These are phyloP conservation scores for Pagetopsis macropterus DNA, from an alignment of 2,797 vertebrate genomes.

Conservation along the genomic window DNA sequence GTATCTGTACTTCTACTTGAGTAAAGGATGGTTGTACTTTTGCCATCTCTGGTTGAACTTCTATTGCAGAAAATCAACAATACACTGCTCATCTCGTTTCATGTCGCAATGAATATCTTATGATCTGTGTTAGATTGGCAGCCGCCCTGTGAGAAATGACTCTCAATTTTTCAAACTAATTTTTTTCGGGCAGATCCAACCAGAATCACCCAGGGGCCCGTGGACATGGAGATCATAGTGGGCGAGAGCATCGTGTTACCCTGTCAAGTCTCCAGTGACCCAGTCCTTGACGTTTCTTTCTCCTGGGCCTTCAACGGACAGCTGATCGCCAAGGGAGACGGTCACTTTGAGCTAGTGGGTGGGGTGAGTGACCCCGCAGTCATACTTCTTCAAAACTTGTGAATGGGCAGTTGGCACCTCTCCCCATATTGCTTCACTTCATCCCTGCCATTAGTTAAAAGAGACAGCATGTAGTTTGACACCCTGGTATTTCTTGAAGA, in stretches of 20 bases:
- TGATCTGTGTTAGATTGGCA: slow-evolving; percentile 30
- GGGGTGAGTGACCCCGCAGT: slow-evolving; percentile 87
- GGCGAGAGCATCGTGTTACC: slow-evolving; percentile 94
- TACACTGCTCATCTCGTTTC: slow-evolving; percentile 33
- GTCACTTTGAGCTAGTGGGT: slow-evolving; percentile 93
- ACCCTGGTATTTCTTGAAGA: slow-evolving; percentile 42
- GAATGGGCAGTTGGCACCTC: slow-evolving; percentile 70
- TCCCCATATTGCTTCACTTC: slow-evolving; percentile 55
- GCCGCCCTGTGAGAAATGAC: slow-evolving; percentile 8
- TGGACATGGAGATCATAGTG: slow-evolving; percentile 93
- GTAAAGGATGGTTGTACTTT: too few species aligned
- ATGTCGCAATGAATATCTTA: slow-evolving; percentile 19
- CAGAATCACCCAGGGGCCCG: slow-evolving; percentile 89
- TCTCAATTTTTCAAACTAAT: background rate
- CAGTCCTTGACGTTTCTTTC: slow-evolving; percentile 90
- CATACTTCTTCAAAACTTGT: slow-evolving; percentile 49
- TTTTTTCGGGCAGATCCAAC: slow-evolving; percentile 88
- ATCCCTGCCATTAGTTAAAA: slow-evolving; percentile 56
- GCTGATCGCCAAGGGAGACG: slow-evolving; percentile 86
- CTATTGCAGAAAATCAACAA: slow-evolving; percentile 41
- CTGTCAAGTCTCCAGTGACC: slow-evolving; percentile 93
- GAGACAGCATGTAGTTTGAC: slow-evolving; percentile 59
- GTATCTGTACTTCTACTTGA: too few species aligned
- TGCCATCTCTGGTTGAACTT: background rate
- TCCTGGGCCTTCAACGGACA: slow-evolving; percentile 95